These are phyloP conservation scores for Thamnophis elegans DNA, from an alignment of 2,797 vertebrate genomes.

Conservation along the genomic window DNA sequence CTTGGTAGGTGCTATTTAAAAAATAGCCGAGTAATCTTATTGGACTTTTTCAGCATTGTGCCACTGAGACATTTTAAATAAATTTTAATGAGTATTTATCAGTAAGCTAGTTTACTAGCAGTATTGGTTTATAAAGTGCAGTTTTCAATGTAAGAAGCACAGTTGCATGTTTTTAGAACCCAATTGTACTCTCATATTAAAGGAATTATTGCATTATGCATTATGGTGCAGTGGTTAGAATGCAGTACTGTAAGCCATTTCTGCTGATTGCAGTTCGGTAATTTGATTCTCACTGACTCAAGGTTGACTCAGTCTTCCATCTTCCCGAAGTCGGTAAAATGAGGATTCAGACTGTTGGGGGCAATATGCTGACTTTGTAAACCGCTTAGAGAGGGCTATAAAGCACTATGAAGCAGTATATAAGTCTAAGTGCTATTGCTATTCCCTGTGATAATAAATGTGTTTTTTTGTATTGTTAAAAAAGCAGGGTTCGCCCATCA, in stretches of 20 bases:
- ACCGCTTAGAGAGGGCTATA: too few species aligned
- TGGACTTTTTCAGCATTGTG: neutral
- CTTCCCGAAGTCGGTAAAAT: too few species aligned
- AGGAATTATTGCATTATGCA: neutral
- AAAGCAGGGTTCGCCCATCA: neutral
- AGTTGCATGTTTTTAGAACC: neutral
- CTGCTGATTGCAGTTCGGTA: too few species aligned
- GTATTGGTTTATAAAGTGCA: neutral
- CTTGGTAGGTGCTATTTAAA: slow-evolving; percentile 77
- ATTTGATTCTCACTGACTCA: too few species aligned
- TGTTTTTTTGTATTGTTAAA: neutral
- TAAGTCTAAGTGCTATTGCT: too few species aligned
- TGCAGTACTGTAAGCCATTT: too few species aligned
- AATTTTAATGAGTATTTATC: neutral
- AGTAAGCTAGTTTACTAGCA: neutral
- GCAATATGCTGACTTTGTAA: too few species aligned
- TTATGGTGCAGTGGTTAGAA: too few species aligned
- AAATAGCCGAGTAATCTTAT: neutral
- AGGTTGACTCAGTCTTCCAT: too few species aligned
- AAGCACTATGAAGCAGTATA: too few species aligned
- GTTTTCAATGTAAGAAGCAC: neutral
- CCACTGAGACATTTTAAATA: neutral
- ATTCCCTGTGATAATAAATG: neutral
- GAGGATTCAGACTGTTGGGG: too few species aligned
- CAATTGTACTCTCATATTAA: neutral